Evolutionary conservation across 2,797 vertebrate species (phyloP), one percentile per base, ranked within the genome.

Genomic region (Notoglanidium macrostoma): DNA sequence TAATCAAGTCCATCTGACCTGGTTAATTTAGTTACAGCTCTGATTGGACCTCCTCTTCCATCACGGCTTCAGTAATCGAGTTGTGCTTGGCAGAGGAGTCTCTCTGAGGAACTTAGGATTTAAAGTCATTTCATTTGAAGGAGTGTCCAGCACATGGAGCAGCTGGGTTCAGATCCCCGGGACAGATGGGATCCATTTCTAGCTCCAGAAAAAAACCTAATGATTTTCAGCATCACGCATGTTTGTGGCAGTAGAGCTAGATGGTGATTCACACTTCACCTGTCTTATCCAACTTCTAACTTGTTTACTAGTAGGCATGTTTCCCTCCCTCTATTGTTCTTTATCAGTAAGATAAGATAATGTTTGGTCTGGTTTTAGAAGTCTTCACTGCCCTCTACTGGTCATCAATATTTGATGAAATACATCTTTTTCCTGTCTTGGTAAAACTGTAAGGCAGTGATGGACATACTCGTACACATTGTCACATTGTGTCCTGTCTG

Each of bases 1-100:
- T 93, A 92, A 93, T 93, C 90, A 89, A 93, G 91, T 89, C 90
- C 46, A 59, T 63, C 21, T 55, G 85, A 40, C 85, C 26, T 57
- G 78, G 88, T 89, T 88, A 82, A 83, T 90, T 89, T 88, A 54
- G 83, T 90, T 90, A 81, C 26, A n/a, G n/a, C 67, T 74, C 44
- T 87, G 76, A 89, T 65, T 73, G 65, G 51, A 15, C 44, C 82
- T 77, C 35, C 40, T 88, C 86, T 87, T 90, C 87, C 87, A 91
- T 91, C 89, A 89, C 59, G 29, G 88, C 87, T 76, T 29, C 61
- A 65, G 32, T 90, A 89, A 91, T 89, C 77, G 35, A 67, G 85
- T 91, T 89, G 82, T 57, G 51, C 78, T 87, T 87, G 79, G 21
- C 68, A 80, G 74, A 89, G 72, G 72, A 83, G 84, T 79, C 72